Evolutionary conservation across 2,113 vertebrate genomes (phyloP), one percentile per base, ranked within the genome.

Genomic region (Oplegnathus fasciatus): DNA sequence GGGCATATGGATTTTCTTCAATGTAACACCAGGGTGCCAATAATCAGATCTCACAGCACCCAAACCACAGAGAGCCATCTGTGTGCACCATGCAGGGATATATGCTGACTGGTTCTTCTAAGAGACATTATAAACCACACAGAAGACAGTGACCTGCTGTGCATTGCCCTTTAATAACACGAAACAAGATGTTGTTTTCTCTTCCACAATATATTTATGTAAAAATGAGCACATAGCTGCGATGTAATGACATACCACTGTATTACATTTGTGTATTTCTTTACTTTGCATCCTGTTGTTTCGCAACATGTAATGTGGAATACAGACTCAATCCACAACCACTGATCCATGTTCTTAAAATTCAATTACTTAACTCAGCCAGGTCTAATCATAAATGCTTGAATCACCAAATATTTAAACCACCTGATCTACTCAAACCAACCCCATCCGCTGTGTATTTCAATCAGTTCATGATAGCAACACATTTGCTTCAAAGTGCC

Each of bases 401-500:
- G 9, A 75, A 50, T 62, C 30, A 72, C 2, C 20, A 62, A 67
- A 72, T 61, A 68, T 80, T 80, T 46, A 62, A 77, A 76, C 42
- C 52, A 60, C 55, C n/a, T 34, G 15, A 80, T 64, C 52, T 14
- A 50, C 48, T 60, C 46, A 72, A 81, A 62, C 42, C 11, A 65
- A 60, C 26, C 8, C 46, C 48, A 48, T 60, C 54, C 8, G 4
- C 34, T 42, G 4, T 46, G 52, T 22, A 37, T 72, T 75, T 80
- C 6, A 65, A 9, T 55, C 26, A 46, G 54, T 20, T 69, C 17
- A n/a, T 71, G 18, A 74, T 22, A 52, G 26, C 15, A 89, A 67
- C 34, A 75, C 79, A 66, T 68, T 32, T 72, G 79, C 55, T 62
- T 75, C 64, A 88, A 88, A 90, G 79, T 88, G 80, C 78, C 20